Base-by-base conservation (phyloP, 2,888 invertebrate genomes). In the Byasa hedistus region DNA sequence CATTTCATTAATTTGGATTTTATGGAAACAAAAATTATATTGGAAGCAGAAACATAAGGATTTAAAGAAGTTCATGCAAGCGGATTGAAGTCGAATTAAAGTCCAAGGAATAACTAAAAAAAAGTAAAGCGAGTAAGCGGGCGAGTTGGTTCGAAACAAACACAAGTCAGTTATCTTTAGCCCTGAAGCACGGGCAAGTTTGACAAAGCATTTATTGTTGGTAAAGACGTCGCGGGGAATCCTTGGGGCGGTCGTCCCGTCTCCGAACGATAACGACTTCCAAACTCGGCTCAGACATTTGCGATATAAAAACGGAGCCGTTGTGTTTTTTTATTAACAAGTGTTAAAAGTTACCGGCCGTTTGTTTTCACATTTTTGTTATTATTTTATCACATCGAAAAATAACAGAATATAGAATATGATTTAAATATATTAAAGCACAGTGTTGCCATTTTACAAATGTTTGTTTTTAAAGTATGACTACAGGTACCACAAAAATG, bases 191-290 rank as follows among this genome's bases (percentile, higher is more conserved):
- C 56, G 67, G 66, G 56, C 64, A 83, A 89, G 81, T 88, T 89
- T 86, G 86, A 85, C 86, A 87, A 85, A 87, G 83, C 85, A 83
- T 86, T 89, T 88, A 86, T 87, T 87, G 85, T 88, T 81, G 75
- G 82, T 75, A 78, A 82, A 85, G 82, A 82, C 83, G 78, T 77
- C 76, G 69, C 72, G 70, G 73, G 71, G 75, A 70, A 73, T 75
- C 73, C 73, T 74, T 71, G 70, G 71, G 71, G 75, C 78, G 75
- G 73, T 70, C 71, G 61, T 19, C 51, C 73, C 76, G 75, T 76
- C 78, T 74, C 70, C 70, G 68, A 69, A 76, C 80, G 88, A 89
- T 88, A 89, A 88, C 88, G 84, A 88, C 79, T 86, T 87, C 73
- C 73, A 73, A 87, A 86, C 80, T 85, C 78, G 70, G 66, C 69